Evolutionary conservation across 1,140 invertebrate species (phyloP).

Genomic region (Periplaneta americana): DNA sequence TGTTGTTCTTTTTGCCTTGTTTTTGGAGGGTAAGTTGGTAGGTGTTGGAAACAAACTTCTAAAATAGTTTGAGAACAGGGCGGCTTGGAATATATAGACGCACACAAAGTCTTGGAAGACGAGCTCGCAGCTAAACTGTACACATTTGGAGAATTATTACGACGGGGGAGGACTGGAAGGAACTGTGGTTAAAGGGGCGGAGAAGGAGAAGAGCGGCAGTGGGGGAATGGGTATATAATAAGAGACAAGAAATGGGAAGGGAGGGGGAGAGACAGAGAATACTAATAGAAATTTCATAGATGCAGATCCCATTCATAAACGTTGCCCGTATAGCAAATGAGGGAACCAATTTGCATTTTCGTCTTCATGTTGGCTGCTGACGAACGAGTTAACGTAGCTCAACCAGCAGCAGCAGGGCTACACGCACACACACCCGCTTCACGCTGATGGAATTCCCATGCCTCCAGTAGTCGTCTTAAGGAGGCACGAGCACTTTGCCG

Average conservation of each 20-base stretch:
- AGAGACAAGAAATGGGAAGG: neutral
- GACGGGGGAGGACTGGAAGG: neutral
- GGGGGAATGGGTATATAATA: neutral
- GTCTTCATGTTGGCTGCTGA: neutral
- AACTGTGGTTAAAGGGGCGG: neutral
- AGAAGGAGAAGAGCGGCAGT: neutral
- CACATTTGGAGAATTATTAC: neutral
- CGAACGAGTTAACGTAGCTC: neutral
- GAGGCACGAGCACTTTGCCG: neutral
- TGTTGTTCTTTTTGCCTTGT: neutral
- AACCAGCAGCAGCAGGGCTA: neutral
- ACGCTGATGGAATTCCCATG: neutral
- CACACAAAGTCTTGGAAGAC: neutral
- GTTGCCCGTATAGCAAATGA: neutral
- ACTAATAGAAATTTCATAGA: neutral
- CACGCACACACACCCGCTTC: neutral
- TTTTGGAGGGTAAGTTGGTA: neutral
- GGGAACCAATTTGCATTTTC: neutral
- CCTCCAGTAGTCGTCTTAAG: neutral
- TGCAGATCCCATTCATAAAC: neutral
- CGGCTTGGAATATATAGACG: neutral
- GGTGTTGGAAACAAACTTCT: neutral
- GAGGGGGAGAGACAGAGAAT: neutral
- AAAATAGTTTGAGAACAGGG: neutral
- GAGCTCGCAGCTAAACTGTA: neutral